Evolutionary conservation across 2,113 vertebrate genomes (phyloP), one percentile per base, ranked within the genome.

Genomic region (Anarrhichthys ocellatus): DNA sequence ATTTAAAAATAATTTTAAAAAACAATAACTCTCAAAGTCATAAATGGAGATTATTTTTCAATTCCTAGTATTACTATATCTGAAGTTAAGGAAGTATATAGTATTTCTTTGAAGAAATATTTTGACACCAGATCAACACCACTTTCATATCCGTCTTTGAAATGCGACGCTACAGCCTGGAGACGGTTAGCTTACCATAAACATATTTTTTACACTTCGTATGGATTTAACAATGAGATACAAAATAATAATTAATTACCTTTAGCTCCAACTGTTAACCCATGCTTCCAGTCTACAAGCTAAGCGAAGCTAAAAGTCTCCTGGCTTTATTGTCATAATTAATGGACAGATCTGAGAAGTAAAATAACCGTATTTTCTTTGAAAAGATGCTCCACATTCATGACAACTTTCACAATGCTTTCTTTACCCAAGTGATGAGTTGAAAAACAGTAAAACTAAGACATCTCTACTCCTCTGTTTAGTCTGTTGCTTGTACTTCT

Each of bases 401-500:
- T 15, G 52, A 58, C 15, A 65, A 34, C 32, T 59, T 56, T 8
- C 32, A 48, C 22, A 71, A 32, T 27, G 9, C n/a, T n/a, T 9
- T 11, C 42, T 36, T 18, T 4, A 22, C 1, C 22, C 20, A 27
- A 29, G 11, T 24, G 10, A 62, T 62, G 59, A 65, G 17, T 44
- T 54, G 32, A 29, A 71, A 44, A 54, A 46, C 27, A 38, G 48
- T 13, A 52, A 67, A 42, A 52, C 17, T 63, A 29, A 3, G 17
- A 56, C 18, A 50, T 62, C 72, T 46, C 72, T 24, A n/a, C 36
- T 36, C 11, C n/a, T 17, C 20, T n/a, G 44, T 73, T 75, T 20
- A 73, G 54, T 62, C 50, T 56, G 29, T 72, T 54, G 71, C 18
- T 76, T 46, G 24, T 36, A 44, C 24, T 14, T 32, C 22, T 81